Percentiles rank a stretch among this genome's conserved stretches.
Conservation (phyloP, 2,113 vertebrate genomes). For the Syngnathoides biaculeatus region DNA sequence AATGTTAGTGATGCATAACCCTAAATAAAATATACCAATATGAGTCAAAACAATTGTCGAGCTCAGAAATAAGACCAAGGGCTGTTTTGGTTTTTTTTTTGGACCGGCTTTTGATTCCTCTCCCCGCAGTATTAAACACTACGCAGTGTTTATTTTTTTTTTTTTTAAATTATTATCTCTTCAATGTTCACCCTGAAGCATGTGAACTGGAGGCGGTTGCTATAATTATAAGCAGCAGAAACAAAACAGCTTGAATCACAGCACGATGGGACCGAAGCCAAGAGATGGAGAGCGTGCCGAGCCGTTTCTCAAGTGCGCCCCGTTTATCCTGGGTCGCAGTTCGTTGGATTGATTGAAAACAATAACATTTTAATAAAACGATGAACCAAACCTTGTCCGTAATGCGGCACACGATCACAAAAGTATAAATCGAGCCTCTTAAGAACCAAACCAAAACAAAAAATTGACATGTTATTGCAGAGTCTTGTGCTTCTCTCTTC, state of each 20-base stretch:
- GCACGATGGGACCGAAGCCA: conserved; percentile 32
- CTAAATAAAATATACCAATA: conserved; percentile 3
- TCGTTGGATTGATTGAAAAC: background rate
- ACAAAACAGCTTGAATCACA: conserved; percentile 45
- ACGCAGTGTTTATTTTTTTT: conserved; percentile 35
- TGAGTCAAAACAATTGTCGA: conserved; percentile 5
- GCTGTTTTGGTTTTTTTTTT: background rate
- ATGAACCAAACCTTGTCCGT: background rate
- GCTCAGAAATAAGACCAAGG: background rate
- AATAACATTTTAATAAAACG: background rate
- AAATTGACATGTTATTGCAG: background rate
- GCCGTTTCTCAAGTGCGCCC: background rate
- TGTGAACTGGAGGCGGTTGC: conserved; percentile 24
- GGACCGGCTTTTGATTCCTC: background rate
- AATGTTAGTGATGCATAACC: conserved; percentile 1
- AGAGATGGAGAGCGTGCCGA: conserved; percentile 11
- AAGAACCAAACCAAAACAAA: background rate
- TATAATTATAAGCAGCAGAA: conserved; percentile 41
- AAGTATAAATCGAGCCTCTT: background rate
- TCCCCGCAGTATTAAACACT: conserved; percentile 25
- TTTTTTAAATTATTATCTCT: conserved; percentile 17
- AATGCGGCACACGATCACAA: background rate
- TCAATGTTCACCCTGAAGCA: conserved; percentile 21
- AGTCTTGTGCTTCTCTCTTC: background rate
- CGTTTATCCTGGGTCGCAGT: background rate